Base-by-base conservation (phyloP, 1,140 invertebrate genomes). In the Ceratosolen fusciceps region DNA sequence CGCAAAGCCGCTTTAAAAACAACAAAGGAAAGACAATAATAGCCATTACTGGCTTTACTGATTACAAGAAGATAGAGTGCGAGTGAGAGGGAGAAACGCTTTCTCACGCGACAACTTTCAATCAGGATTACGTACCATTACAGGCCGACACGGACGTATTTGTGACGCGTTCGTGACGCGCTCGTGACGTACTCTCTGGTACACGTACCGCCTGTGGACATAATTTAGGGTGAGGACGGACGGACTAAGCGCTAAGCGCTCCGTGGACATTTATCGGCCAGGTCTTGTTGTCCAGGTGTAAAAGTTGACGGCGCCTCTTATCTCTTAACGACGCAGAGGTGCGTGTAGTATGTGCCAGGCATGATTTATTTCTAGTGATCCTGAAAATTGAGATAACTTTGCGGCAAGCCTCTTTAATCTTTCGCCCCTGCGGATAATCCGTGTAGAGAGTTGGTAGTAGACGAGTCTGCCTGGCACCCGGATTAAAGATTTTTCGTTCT, bases 331-430 rank as follows among this genome's bases (percentile, higher is more conserved):
- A 54, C 76, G 73, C n/a, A n/a, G n/a, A n/a, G n/a, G n/a, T n/a
- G n/a, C n/a, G n/a, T n/a, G n/a, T n/a, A n/a, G n/a, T 71, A 77
- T 84, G 86, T 87, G 84, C 81, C 86, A 88, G 88, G 87, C 85
- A 88, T 88, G 88, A 89, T 89, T 89, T 89, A 89, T 88, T 88
- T 87, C 86, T 87, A 87, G 87, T 89, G 88, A 89, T 88, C 87
- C 87, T 31, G 37, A 71, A 80, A 83, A 80, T 87, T 83, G 82
- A 88, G 88, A 89, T 88, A 89, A 83, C 87, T 89, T 89, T 88
- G 86, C 85, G 86, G 87, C 83, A 79, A 60, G 84, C 81, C 81
- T 81, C 82, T 87, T 82, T 89, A 89, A 88, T 89, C 88, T 85
- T 39, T 77, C 76, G 84, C 84, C 87, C 86, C 88, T 86, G 82